Evolutionary conservation across 2,888 invertebrate species (phyloP), one percentile per base, ranked within the genome.

Genomic region (Netelia virgata): DNA sequence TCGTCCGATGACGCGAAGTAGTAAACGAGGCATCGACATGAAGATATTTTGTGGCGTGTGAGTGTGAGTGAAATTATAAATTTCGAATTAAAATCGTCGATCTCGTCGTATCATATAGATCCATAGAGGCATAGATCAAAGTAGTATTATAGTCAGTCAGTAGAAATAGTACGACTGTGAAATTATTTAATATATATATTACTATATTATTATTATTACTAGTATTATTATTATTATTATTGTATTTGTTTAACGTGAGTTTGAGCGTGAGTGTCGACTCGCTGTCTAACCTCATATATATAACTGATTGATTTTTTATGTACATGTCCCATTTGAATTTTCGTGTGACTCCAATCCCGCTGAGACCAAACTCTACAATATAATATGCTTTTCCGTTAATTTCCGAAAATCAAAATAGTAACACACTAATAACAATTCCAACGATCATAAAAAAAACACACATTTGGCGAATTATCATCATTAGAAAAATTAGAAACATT

Each of bases 151-250:
- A 90, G 91, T 87, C 86, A 79, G 92, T 91, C 55, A 28, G 78
- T 79, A 79, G 78, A 92, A 91, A 90, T 91, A 91, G 91, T 90
- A 90, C 83, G 88, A 90, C 88, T 90, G 90, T 91, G 89, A 87
- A 79, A 86, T 88, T 87, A 78, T 66, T 74, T 74, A 36, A 57
- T 63, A 69, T 28, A 16, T 61, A 53, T 36, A 68, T 20, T 41
- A 36, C 14, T 14, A 14, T 43, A 18, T 57, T 57, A 81, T 59
- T 57, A 68, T 36, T 72, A 41, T 55, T 47, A 18, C 20, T 57
- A 81, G 47, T 57, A 68, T 36, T 64, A 41, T 55, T n/a, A 36
- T 47, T 28, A 61, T 70, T 28, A 70, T 61, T 47, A 9, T 41
- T 76, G 36, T 74, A 68, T 77, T 74, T 50, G 69, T 84, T 84